Base-by-base conservation (phyloP, 2,888 invertebrate genomes). In the Cosmopolites sordidus region DNA sequence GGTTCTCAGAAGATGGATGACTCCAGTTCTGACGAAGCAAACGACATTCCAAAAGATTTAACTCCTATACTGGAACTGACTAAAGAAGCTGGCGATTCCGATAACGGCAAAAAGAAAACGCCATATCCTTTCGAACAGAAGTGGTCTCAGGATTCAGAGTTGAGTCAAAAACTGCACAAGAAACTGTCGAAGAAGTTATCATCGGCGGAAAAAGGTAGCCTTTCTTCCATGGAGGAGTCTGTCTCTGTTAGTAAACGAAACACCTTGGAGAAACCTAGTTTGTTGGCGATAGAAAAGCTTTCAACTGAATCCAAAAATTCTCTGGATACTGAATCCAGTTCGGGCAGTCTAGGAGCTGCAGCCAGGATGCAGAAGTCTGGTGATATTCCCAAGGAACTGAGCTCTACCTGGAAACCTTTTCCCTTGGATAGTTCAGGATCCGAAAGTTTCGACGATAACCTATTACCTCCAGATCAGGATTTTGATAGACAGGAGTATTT, bases 391-490 rank as follows among this genome's bases (percentile, higher is more conserved):
- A 78, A 83, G 67, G 89, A 89, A 68, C 76, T 87, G 48, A 87
- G 85, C 68, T 84, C 88, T 2, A 89, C 89, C 0, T 89, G 89
- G 88, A 82, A 86, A 64, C 86, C 89, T 2, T 91, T 90, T 69
- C 85, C 89, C 16, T 81, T 91, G 12, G 90, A 90, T 68, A 90
- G 89, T 68, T 89, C 89, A 45, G 89, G 88, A 30, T 90, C 89
- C 58, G 90, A 90, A 2, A 91, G 90, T 68, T 81, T 89, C 41
- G 92, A 92, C 71, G 91, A 92, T 69, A 87, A 86, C 4, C 85
- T 88, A 79, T 82, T 87, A 65, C 86, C 88, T 8, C 84, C 86
- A 42, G 89, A 89, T 68, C 83, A 83, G 33, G 86, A 86, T 58
- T 52, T 66, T n/a, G 73, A 71, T 15, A 66, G 64, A 51, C 70